Evolutionary conservation across 2,888 invertebrate genomes (phyloP), one percentile per base, ranked within the genome.

Genomic region (Phaonia tiefii): DNA sequence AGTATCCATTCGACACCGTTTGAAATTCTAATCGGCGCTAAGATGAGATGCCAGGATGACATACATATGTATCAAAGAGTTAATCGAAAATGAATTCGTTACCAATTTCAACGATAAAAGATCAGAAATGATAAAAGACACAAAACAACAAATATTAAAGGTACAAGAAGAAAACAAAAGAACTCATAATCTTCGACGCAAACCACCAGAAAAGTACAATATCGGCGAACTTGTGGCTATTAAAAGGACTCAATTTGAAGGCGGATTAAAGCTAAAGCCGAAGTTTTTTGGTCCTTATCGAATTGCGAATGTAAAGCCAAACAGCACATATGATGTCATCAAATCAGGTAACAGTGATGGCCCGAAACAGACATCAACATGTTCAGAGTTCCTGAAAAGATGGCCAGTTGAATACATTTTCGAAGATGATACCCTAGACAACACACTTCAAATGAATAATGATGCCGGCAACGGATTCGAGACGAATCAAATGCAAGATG

Each of bases 1-100:
- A n/a, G n/a, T n/a, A n/a, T 51, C 83, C 80, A 10, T 81, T 79
- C 44, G 71, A 83, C 65, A n/a, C 80, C 31, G 20, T 83, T 73
- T 10, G 78, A 74, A 11, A 44, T 54, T 15, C 78, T 60, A 51
- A 83, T 84, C 79, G 51, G 66, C 17, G n/a, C n/a, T n/a, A n/a
- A n/a, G n/a, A n/a, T n/a, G n/a, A n/a, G n/a, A n/a, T n/a, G n/a
- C n/a, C n/a, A 60, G 51, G 15, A 75, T 75, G 25, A 5, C 72
- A 10, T 49, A 75, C 10, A 77, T 77, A 15, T 7, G 44, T 4
- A 71, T 67, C 3, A 72, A 49, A 69, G 71, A 72, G 84, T 74
- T n/a, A n/a, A n/a, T n/a, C n/a, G n/a, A n/a, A n/a, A n/a, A n/a
- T n/a, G n/a, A n/a, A n/a, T n/a, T n/a, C n/a, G n/a, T n/a, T n/a